Evolutionary conservation across 2,797 vertebrate genomes (phyloP).

Genomic region (Lemur catta): DNA sequence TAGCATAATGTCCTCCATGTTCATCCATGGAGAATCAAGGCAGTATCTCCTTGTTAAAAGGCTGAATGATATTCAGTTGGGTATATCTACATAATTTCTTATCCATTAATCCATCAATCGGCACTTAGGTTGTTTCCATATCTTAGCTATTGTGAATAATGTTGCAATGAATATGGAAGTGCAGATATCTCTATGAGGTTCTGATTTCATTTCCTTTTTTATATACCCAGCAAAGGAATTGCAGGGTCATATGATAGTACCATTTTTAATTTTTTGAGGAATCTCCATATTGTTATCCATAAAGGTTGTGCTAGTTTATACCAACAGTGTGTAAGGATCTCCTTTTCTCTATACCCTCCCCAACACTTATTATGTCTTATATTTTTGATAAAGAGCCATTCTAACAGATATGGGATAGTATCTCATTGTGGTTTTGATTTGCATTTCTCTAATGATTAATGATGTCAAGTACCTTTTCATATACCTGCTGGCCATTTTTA

Average conservation of each 20-base stretch:
- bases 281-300: background rate
- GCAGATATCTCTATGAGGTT: background rate
- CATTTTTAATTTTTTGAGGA: background rate
- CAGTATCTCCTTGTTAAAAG: background rate
- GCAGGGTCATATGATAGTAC: background rate
- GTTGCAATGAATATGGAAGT: background rate
- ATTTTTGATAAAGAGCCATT: background rate
- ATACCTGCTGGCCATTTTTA: background rate
- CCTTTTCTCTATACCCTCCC: background rate
- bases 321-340: background rate
- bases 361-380: background rate
- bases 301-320: background rate
- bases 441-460: background rate
- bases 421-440: background rate
- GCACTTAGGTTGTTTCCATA: background rate
- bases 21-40: background rate
- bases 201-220: background rate
- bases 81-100: background rate
- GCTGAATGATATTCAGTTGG: background rate
- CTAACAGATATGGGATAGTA: background rate
- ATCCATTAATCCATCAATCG: too few relatives aligned
- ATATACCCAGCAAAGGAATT: background rate
- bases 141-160: background rate
- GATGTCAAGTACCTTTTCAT: background rate
- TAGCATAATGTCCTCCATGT: background rate